phyloP scores from a whole-genome alignment of 2,113 vertebrate species.

The Chinchilla lanigera region DNA sequence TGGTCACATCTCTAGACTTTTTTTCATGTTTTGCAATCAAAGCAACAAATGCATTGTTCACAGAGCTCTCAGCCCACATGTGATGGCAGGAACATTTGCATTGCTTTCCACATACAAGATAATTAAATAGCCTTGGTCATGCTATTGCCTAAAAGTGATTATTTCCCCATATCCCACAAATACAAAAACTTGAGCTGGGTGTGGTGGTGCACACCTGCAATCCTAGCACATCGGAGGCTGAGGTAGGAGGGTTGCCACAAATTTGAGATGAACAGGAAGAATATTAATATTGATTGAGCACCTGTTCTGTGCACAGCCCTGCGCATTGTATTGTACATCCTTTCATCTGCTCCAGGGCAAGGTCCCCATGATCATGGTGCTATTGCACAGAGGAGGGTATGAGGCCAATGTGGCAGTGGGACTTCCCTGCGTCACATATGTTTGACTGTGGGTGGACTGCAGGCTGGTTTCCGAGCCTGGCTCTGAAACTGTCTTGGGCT shows the following conservation, averaged over 20 bases:
- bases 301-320: fast-evolving
- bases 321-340: fast-evolving
- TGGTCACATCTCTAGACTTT: background rate
- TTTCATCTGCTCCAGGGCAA: background rate
- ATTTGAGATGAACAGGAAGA: background rate
- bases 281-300: fast-evolving
- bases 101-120: background rate
- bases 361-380: fast-evolving
- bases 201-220: background rate
- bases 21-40: background rate
- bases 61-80: background rate
- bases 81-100: background rate
- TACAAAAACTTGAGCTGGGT: background rate
- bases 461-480: background rate
- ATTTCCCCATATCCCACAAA: background rate
- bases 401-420: too few species aligned
- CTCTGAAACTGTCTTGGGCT: background rate
- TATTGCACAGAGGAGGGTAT: background rate
- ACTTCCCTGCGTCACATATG: background rate
- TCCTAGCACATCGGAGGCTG: background rate
- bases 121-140: background rate
- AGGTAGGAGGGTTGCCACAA: background rate
- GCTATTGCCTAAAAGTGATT: background rate
- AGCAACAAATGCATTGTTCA: background rate
- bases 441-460: too few species aligned